phyloP scores from a whole-genome alignment of 2,888 invertebrate genomes.

The Cheilosia urbana region DNA sequence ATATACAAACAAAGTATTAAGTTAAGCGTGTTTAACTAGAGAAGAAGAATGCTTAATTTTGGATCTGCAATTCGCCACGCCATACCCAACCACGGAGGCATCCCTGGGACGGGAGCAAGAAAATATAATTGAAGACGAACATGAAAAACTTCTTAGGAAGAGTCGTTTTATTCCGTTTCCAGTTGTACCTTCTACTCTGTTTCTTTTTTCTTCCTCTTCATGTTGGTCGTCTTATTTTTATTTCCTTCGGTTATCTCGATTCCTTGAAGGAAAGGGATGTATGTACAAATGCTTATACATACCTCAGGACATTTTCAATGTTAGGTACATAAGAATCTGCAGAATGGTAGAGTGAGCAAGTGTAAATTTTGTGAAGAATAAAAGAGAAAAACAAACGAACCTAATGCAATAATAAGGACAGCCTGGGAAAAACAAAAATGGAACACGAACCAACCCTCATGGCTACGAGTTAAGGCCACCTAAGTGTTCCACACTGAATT shows the following conservation, averaged over 20 bases:
- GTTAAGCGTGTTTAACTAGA: constrained; percentile 34
- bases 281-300: neutral
- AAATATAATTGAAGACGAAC: constrained; percentile 60
- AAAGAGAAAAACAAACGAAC: constrained; percentile 10
- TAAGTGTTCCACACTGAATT: neutral
- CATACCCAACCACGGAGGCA: constrained; percentile 20
- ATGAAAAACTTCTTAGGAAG: constrained; percentile 62
- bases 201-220: neutral
- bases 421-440: constrained; percentile 47
- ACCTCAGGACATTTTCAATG: constrained; percentile 53
- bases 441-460: constrained; percentile 30
- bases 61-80: constrained; percentile 43
- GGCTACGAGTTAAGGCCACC: neutral
- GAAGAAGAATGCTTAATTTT: constrained; percentile 38
- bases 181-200: constrained; percentile 5
- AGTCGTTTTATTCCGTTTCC: constrained; percentile 52
- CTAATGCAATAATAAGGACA: constrained; percentile 36
- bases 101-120: constrained; percentile 34
- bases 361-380: neutral
- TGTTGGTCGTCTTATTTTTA: neutral
- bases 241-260: constrained; percentile 34
- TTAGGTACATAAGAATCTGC: constrained; percentile 38
- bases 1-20: constrained; percentile 32
- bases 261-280: constrained; percentile 10
- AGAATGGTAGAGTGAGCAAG: neutral